Base-by-base conservation (phyloP, 2,113 vertebrate genomes). In the Coracopsis vasa region DNA sequence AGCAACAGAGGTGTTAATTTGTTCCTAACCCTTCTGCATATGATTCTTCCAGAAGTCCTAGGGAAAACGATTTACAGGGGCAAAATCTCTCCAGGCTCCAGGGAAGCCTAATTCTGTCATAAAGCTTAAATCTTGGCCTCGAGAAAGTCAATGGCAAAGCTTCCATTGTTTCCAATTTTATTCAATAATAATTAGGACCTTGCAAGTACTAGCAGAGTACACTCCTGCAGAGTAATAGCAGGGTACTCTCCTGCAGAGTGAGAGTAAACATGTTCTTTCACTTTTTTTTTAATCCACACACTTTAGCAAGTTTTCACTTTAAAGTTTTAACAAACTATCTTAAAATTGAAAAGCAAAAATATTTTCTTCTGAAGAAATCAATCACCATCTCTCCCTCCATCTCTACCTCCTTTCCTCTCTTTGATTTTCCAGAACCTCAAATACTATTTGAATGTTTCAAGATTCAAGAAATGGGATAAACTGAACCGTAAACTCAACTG, bases 331-430 rank as follows among this genome's bases (percentile, higher is more conserved):
- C 6, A 21, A 72, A 88, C 8, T 29, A 75, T 74, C 33, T 82
- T 11, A 69, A 77, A 80, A 80, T 1, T 3, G 44, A 88, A 90
- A 50, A 74, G 45, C 1, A 47, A 4, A 73, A 70, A 11, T 19
- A 7, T 73, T 58, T 23, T 41, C 23, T 64, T 41, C 5, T 41
- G 29, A 48, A 7, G 41, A 88, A 83, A 93, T 39, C 1, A 61
- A 24, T 54, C 7, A 37, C 5, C 13, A 19, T 10, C 9, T 65
- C 10, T 20, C 11, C 31, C 39, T 41, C 10, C 8, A 4, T 5
- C 8, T 35, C 33, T 12, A 10, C 6, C 8, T 7, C 4, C 8
- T 45, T 2, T 1, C 21, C 3, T 6, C 5, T 21, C 21, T 65
- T 56, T 58, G 3, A 48, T 47, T 45, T 82, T 58, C 21, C 17